Conservation (phyloP, 2,113 vertebrate species). For the Engraulis encrasicolus region DNA sequence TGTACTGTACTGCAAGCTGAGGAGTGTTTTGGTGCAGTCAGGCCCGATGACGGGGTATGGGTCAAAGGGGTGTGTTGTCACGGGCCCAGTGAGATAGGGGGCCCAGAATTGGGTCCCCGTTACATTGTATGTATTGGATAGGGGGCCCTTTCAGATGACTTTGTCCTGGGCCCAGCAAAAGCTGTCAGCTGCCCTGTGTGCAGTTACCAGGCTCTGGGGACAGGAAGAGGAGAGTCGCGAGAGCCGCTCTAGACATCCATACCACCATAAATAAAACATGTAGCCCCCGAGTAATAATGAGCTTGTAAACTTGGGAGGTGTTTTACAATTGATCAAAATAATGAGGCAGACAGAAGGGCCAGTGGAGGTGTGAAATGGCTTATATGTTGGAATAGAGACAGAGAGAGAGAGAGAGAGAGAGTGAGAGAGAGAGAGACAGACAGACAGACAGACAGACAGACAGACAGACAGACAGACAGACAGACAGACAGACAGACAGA, state of each 20-base stretch:
- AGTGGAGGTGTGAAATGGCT: not conserved
- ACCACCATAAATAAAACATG: conserved; percentile 78
- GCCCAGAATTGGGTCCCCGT: no score
- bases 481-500: conserved; percentile 33
- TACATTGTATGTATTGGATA: no score
- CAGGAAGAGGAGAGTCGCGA: conserved; percentile 67
- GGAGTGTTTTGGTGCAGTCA: conserved; percentile 47
- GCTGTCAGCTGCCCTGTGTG: no score
- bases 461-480: conserved; percentile 58
- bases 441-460: not conserved
- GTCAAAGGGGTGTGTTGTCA: no score
- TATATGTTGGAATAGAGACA: conserved; percentile 41
- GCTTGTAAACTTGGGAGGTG: conserved; percentile 72
- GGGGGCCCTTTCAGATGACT: no score
- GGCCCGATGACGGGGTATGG: no score
- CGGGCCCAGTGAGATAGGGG: no score
- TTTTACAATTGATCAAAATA: conserved; percentile 75
- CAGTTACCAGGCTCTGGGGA: conserved; percentile 68
- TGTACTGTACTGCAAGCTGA: no score
- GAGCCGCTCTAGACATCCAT: conserved; percentile 65
- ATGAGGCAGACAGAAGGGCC: conserved; percentile 59
- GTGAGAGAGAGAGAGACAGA: no score
- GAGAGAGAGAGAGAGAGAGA: conserved; percentile 29
- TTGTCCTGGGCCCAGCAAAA: no score
- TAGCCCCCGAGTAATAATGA: conserved; percentile 72